Conservation (phyloP, 2,888 invertebrate species). For the Tetheella fluctuosa region DNA sequence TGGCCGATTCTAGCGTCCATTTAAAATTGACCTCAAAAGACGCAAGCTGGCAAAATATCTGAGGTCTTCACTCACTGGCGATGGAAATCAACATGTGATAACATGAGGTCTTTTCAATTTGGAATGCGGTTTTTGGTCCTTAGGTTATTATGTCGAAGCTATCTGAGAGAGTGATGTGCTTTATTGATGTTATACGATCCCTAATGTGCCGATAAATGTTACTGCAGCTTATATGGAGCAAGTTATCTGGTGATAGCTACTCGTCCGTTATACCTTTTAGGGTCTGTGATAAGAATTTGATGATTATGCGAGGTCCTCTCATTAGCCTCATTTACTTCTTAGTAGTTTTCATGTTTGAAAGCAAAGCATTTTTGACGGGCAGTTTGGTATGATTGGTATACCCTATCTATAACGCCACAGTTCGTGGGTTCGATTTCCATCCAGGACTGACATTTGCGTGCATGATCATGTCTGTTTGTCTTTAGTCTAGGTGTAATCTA, state of each 20-base stretch:
- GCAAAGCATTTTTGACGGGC: too few species aligned
- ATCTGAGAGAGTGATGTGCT: conserved; percentile 21
- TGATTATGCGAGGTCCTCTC: not conserved
- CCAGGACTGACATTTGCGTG: too few species aligned
- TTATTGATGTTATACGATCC: conserved; percentile 22
- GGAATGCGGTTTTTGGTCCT: conserved; percentile 46
- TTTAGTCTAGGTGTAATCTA: too few species aligned
- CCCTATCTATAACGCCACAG: too few species aligned
- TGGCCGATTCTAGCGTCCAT: conserved; percentile 55
- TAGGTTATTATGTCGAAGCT: conserved; percentile 31
- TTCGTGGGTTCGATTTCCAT: too few species aligned
- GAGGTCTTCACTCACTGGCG: conserved; percentile 34
- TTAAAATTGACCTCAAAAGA: conserved; percentile 29
- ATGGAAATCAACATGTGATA: conserved; percentile 40
- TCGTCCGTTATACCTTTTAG: not conserved
- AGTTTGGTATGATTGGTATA: too few species aligned
- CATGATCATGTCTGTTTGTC: too few species aligned
- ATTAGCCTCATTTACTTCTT: not conserved
- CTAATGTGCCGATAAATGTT: conserved; percentile 13
- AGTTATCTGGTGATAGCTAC: conserved; percentile 3
- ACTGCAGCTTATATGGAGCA: not conserved
- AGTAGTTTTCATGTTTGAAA: not conserved
- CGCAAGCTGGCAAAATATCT: conserved; percentile 17
- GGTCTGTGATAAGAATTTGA: conserved; percentile 1
- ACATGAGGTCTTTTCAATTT: conserved; percentile 43